Percentiles rank a stretch among this genome's conserved stretches.
These are phyloP conservation scores for Lasius fuliginosus DNA, from an alignment of 2,888 invertebrate species.

Conservation along the genomic window DNA sequence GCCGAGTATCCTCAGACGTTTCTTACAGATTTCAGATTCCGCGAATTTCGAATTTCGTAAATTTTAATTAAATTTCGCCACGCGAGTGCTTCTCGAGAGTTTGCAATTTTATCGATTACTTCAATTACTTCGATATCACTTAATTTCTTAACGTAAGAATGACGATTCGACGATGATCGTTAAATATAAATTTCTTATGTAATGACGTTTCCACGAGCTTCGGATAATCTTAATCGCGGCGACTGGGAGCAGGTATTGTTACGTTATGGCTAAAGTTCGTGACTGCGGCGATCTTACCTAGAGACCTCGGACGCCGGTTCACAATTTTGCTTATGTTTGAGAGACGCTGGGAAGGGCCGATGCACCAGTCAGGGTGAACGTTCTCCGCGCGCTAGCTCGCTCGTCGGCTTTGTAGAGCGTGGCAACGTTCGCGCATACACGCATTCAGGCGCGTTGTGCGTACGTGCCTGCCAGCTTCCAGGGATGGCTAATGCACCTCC, in stretches of 20 bases:
- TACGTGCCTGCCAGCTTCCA: slow-evolving; percentile 56
- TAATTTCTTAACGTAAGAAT: neutral
- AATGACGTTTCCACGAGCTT: neutral
- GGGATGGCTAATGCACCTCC: slow-evolving; percentile 54
- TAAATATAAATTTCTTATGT: neutral
- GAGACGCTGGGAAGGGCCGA: slow-evolving; percentile 83
- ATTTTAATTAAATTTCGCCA: neutral
- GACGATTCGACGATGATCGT: neutral
- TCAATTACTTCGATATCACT: neutral
- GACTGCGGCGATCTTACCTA: slow-evolving; percentile 38
- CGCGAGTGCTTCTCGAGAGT: neutral
- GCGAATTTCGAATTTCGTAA: neutral
- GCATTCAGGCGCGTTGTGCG: slow-evolving; percentile 68
- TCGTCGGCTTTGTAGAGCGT: slow-evolving; percentile 55
- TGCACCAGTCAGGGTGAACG: slow-evolving; percentile 83
- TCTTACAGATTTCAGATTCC: neutral
- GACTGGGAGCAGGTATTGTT: neutral
- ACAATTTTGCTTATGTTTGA: slow-evolving; percentile 76
- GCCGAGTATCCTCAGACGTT: neutral
- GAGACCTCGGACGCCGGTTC: slow-evolving; percentile 59
- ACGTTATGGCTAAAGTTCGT: neutral
- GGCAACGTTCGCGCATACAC: slow-evolving; percentile 54
- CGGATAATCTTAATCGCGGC: neutral
- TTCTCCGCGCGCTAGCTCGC: slow-evolving; percentile 71
- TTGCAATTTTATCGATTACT: neutral